Evolutionary conservation across 2,797 vertebrate species (phyloP).

Genomic region (Thalassophryne amazonica): DNA sequence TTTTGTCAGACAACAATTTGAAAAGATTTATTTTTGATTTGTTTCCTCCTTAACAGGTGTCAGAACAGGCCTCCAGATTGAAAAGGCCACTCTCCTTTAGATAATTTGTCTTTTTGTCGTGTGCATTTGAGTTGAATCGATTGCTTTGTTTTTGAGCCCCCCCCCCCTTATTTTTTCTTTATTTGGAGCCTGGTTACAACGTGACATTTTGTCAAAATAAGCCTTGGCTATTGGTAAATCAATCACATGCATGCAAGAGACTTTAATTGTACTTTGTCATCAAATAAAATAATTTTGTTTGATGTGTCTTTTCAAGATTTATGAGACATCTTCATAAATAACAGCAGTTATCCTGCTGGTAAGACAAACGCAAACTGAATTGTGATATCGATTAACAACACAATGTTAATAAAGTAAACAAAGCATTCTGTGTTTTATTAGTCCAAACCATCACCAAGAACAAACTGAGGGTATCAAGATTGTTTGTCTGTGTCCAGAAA

Average conservation of each 20-base stretch:
- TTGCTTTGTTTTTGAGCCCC: too few relatives aligned
- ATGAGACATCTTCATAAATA: neutral
- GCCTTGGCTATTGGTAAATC: slow-evolving; percentile 21
- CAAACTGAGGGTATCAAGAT: too few relatives aligned
- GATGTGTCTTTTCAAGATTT: neutral
- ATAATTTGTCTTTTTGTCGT: slow-evolving; percentile 17
- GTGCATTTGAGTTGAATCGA: slow-evolving; percentile 9
- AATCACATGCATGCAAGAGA: neutral
- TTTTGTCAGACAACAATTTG: slow-evolving; percentile 45
- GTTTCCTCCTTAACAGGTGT: slow-evolving; percentile 27
- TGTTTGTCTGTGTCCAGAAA: too few relatives aligned
- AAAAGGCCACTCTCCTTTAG: slow-evolving; percentile 32
- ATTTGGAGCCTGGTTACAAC: slow-evolving; percentile 9
- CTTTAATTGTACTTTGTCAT: slow-evolving; percentile 3
- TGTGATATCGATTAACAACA: neutral
- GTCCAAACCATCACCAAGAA: too few relatives aligned
- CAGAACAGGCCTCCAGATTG: slow-evolving; percentile 23
- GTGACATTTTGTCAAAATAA: slow-evolving; percentile 42
- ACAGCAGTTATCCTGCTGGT: neutral
- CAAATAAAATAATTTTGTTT: neutral
- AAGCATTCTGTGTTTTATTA: too few relatives aligned
- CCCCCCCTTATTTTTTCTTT: neutral
- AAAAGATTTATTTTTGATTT: slow-evolving; percentile 46
- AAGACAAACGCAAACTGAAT: neutral
- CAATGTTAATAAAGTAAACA: neutral